Base-by-base conservation (phyloP, 2,888 invertebrate genomes). In the Aphodius granarius region DNA sequence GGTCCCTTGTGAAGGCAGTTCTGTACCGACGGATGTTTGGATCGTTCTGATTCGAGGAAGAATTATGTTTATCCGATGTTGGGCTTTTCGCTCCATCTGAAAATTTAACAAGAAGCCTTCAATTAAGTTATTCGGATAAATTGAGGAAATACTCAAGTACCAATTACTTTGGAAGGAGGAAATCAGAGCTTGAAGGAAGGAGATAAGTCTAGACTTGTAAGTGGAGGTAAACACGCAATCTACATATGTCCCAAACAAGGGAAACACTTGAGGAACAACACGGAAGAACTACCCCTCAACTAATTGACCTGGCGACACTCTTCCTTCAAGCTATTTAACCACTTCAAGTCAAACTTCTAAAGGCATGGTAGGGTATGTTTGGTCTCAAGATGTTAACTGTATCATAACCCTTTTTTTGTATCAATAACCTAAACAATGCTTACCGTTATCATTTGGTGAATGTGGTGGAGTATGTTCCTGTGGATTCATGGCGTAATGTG, bases 1-100 rank as follows among this genome's bases (percentile, higher is more conserved):
- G 99, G 85, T 99, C 99, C 13, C 98, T 89, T 0, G 97, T 97
- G 88, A 99, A 99, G 0, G 99, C 99, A 0, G 99, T 99, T 71
- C 99, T 91, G 87, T 99, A 99, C 74, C 99, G 91, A 76, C 97
- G 91, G 81, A 94, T 93, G 81, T 92, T 92, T 16, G 91, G 91
- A 83, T 93, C 93, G 77, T 87, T 88, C 66, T 79, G 80, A 23
- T 78, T 71, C 5, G 77, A 71, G 78, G 82, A 20, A n/a, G 74
- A 43, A 43, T 77, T 77, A 21, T 74, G 43, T 81, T 78, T 13
- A 23, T 79, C 83, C 18, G 83, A 80, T 75, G 86, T 85, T 3
- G 89, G 88, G 80, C 89, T 89, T 23, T 43, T 43, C 43, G 86
- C 82, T 76, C 88, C 88, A 79, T 90, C 90, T 89, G 82, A 63